Evolutionary conservation across 2,113 vertebrate genomes (phyloP).

Genomic region (Urocolius indicus): DNA sequence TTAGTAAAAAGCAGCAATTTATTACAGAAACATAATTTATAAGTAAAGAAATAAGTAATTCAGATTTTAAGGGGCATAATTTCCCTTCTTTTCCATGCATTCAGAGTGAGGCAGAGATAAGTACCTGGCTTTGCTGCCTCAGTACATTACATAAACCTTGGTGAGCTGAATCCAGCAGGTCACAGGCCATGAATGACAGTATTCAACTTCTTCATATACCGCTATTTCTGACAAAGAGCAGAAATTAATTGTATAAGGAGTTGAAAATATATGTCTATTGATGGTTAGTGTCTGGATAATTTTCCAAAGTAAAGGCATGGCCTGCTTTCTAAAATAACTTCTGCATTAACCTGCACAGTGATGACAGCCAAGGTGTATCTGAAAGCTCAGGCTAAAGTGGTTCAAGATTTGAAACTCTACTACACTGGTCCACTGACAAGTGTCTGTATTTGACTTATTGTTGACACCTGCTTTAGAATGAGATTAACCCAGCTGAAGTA

Average conservation of each 20-base stretch:
- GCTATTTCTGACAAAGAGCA: background rate
- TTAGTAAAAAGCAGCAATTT: background rate
- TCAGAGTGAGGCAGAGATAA: background rate
- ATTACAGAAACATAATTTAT: background rate
- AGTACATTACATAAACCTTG: background rate
- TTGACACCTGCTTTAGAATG: background rate
- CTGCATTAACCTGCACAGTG: background rate
- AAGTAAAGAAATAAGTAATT: background rate
- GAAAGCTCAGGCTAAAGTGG: background rate
- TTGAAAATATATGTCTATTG: background rate
- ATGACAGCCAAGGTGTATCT: background rate
- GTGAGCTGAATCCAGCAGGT: background rate
- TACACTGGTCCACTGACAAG: background rate
- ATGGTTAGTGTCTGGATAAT: background rate
- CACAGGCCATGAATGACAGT: background rate
- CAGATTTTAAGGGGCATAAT: background rate
- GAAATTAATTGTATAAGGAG: background rate
- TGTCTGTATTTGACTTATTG: background rate
- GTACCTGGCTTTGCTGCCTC: background rate
- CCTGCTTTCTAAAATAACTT: background rate
- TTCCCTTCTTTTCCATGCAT: background rate
- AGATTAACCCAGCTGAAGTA: background rate
- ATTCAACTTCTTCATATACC: background rate
- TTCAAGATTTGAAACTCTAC: background rate
- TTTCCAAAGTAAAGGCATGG: background rate